phyloP scores from a whole-genome alignment of 2,797 vertebrate genomes.

The Sternotherus odoratus region DNA sequence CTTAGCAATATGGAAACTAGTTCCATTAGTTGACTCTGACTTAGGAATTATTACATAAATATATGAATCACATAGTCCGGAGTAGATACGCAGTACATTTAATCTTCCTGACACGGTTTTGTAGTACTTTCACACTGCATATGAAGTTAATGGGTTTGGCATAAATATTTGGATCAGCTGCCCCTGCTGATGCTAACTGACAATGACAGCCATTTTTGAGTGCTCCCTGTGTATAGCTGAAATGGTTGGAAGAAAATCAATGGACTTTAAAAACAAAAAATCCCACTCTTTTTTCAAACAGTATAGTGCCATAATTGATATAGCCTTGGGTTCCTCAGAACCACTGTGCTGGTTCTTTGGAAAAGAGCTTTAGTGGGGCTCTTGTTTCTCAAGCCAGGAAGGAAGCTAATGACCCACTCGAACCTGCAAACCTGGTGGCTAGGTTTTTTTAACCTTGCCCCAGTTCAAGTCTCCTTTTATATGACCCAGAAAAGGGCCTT shows the following conservation, averaged over 20 bases:
- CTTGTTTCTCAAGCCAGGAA: neutral
- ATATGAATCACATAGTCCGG: neutral
- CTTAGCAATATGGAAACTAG: neutral
- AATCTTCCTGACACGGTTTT: neutral
- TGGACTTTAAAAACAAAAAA: neutral
- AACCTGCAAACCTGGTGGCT: neutral
- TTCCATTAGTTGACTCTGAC: neutral
- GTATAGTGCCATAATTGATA: neutral
- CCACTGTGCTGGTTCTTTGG: neutral
- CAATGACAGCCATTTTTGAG: neutral
- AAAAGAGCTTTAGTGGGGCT: fast-evolving
- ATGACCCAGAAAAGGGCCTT: neutral
- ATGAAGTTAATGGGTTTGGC: neutral
- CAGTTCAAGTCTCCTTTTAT: neutral
- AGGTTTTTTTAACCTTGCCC: neutral
- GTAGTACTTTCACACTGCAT: neutral
- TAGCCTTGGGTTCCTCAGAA: neutral
- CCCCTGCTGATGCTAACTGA: neutral
- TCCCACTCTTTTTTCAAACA: neutral
- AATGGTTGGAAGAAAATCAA: neutral
- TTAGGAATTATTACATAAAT: neutral
- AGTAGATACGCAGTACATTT: neutral
- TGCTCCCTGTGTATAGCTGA: neutral
- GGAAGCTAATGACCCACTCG: neutral
- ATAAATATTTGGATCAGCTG: neutral